These are phyloP conservation scores for Gallinago nigripennis DNA, from an alignment of 2,797 vertebrate species.

Conservation along the genomic window DNA sequence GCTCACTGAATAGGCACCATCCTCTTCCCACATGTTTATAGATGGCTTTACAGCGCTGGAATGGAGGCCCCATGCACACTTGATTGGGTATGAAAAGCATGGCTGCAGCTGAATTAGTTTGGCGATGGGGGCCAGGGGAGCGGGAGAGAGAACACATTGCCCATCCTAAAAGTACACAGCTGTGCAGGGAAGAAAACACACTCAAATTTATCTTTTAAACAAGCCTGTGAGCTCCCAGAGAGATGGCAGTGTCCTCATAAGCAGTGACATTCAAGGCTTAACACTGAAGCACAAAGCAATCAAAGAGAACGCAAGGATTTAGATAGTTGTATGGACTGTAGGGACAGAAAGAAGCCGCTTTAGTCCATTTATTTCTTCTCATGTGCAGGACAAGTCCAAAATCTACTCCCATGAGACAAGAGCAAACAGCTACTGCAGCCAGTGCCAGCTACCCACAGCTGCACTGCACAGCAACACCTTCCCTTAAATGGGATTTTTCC, in stretches of 20 bases:
- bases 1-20: constrained; percentile 69
- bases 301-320: not conserved
- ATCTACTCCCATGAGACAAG: not conserved
- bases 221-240: not conserved
- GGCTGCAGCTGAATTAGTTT: constrained; percentile 9
- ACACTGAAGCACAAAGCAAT: not conserved
- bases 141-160: not conserved
- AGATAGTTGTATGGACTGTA: not conserved
- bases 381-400: not conserved
- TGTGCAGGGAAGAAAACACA: not conserved
- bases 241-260: not conserved
- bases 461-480: not conserved
- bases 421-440: not conserved
- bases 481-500: not conserved
- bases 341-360: not conserved
- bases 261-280: not conserved
- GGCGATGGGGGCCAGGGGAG: not conserved
- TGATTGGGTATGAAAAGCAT: constrained; percentile 65
- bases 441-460: not conserved
- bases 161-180: not conserved
- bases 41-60: constrained; percentile 2
- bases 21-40: constrained; percentile 59
- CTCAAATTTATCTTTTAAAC: not conserved
- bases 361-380: not conserved
- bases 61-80: constrained; percentile 56